Evolutionary conservation across 1,140 invertebrate genomes (phyloP).

Genomic region (Listronotus bonariensis): DNA sequence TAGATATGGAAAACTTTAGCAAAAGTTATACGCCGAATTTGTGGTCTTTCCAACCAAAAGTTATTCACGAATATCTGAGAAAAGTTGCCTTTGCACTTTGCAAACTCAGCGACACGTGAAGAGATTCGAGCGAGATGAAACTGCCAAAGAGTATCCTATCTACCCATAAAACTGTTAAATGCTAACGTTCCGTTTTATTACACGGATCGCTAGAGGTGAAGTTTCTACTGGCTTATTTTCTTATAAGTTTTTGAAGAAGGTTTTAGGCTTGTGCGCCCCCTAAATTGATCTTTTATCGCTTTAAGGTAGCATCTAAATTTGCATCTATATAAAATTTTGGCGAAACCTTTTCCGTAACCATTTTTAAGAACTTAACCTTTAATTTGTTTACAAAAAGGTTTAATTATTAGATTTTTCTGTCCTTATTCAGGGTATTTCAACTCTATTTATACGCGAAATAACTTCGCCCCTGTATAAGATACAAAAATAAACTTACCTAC

Average conservation of each 20-base stretch:
- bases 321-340: neutral
- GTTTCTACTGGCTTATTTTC: conserved; percentile 20
- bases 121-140: conserved; percentile 29
- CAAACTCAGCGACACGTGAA: conserved; percentile 28
- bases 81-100: conserved; percentile 27
- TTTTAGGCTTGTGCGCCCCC: neutral
- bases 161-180: conserved; percentile 33
- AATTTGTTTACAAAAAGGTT: no score
- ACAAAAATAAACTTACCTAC: no score
- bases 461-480: no score
- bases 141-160: conserved; percentile 34
- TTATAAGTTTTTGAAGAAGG: conserved; percentile 14
- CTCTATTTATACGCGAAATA: no score
- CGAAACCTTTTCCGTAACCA: neutral
- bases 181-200: conserved; percentile 34
- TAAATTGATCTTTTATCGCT: no score
- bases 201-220: conserved; percentile 27
- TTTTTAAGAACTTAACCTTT: no score
- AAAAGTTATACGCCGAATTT: conserved; percentile 32
- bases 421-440: no score
- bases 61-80: conserved; percentile 25
- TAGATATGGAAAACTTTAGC: no score
- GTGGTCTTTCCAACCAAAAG: conserved; percentile 30
- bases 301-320: no score
- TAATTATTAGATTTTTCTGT: no score